Conservation (phyloP, 2,797 vertebrate species). For the Spinibarbus caldwelli region DNA sequence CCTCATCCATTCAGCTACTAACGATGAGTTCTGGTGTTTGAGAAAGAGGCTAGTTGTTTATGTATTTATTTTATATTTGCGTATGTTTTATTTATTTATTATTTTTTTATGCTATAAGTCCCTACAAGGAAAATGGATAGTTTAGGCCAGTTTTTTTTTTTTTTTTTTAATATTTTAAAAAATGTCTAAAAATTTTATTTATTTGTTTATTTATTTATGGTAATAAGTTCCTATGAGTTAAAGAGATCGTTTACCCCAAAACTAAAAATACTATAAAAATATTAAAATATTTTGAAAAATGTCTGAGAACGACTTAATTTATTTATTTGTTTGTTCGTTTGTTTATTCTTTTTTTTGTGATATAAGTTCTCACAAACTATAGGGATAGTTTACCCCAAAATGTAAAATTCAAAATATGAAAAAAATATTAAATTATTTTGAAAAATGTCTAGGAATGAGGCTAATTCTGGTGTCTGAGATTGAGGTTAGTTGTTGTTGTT, state of each 20-base stretch:
- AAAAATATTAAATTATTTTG: background rate
- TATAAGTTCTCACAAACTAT: background rate
- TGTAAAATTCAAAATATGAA: background rate
- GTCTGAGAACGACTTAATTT: background rate
- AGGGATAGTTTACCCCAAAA: background rate
- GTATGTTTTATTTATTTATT: background rate
- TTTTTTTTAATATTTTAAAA: too few relatives aligned
- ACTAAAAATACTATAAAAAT: background rate
- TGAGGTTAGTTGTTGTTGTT: background rate
- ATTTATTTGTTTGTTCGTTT: background rate
- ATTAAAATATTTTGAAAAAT: background rate
- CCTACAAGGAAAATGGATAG: background rate
- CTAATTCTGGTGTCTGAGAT: background rate
- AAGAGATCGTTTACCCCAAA: background rate
- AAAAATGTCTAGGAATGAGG: background rate
- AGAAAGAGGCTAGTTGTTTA: background rate
- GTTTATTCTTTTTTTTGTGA: background rate
- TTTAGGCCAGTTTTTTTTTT: too few relatives aligned
- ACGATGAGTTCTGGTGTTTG: background rate
- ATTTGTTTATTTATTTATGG: too few relatives aligned
- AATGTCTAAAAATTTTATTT: too few relatives aligned
- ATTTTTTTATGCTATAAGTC: background rate
- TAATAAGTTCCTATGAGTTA: background rate
- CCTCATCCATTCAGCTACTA: slow-evolving; percentile 25
- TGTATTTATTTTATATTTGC: background rate